Evolutionary conservation across 2,888 invertebrate genomes (phyloP), one percentile per base, ranked within the genome.

Genomic region (Euplexia lucipara): DNA sequence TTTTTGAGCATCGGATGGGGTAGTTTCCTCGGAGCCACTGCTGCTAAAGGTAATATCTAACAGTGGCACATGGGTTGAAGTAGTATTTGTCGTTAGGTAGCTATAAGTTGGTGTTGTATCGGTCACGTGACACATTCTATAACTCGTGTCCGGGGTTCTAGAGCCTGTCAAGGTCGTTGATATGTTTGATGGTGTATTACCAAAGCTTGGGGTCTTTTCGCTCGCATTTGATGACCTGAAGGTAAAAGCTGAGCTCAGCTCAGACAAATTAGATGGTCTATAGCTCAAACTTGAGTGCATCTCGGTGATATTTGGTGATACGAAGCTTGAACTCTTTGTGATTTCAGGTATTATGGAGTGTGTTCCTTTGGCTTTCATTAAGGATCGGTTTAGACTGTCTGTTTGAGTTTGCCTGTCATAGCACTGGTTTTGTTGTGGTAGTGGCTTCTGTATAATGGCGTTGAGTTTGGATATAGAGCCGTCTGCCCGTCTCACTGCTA

Each of bases 401-500:
- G 57, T 22, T 30, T 45, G 58, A n/a, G 66, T 42, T 35, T 45
- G 51, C 16, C 39, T 52, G 16, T 63, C 58, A 4, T 37, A 18
- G n/a, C 20, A 48, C 4, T 39, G 53, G 30, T 37, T 42, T 30
- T 37, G 57, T 20, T 34, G 59, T 20, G 44, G 6, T 3, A 52
- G 10, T 0, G 82, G 70, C 74, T 86, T 91, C 63, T 88, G 89
- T n/a, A 91, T 79, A 3, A 90, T 59, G 0, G 91, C 91, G 30
- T 90, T 91, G 2, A 93, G 82, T 83, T 87, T 88, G 0, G 90
- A 78, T 7, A 89, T 57, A 1, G 83, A 86, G 2, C 93, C 93
- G 12, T 93, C 91, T 5, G 76, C 80, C 8, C 81, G 75, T 7
- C 90, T 80, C 14, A 91, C 75, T 0, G 83, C 83, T 0, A 91